These are phyloP conservation scores for Myrmecophaga tridactyla DNA, from an alignment of 2,113 vertebrate species.

Conservation along the genomic window DNA sequence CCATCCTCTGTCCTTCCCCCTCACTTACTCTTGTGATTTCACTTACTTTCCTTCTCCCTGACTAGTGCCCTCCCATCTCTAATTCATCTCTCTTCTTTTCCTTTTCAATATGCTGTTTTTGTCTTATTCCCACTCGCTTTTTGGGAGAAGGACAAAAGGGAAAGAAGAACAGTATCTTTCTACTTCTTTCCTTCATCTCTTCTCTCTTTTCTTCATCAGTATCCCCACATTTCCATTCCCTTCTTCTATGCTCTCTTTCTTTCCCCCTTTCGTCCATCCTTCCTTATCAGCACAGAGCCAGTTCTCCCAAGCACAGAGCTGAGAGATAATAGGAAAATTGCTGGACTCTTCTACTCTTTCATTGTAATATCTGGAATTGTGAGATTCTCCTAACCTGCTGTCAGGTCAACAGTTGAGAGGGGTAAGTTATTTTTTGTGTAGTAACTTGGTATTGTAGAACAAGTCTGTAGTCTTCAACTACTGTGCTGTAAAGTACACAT, in stretches of 20 bases:
- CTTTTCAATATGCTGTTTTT: not conserved
- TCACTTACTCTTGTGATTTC: not conserved
- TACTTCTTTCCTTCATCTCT: not conserved
- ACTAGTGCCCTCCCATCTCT: not conserved
- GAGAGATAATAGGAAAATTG: not conserved
- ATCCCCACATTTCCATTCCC: not conserved
- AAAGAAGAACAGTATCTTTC: not conserved
- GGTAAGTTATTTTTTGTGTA: not conserved
- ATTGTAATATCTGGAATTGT: not conserved
- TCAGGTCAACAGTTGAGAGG: not conserved
- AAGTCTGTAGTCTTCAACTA: not conserved
- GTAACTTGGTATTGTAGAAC: not conserved
- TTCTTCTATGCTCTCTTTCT: slow-evolving; percentile 20
- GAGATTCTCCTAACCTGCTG: not conserved
- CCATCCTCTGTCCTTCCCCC: not conserved
- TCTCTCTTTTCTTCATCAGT: not conserved
- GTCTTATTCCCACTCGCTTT: not conserved
- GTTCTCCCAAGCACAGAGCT: not conserved
- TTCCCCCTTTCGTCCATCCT: slow-evolving; percentile 27
- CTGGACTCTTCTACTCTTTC: not conserved
- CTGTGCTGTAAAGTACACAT: not conserved
- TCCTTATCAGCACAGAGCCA: not conserved
- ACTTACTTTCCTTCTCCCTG: slow-evolving; percentile 22
- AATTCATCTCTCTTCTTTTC: not conserved
- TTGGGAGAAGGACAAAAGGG: not conserved